These are phyloP conservation scores for Phaethon lepturus DNA, from an alignment of 2,113 vertebrate species.

Conservation along the genomic window DNA sequence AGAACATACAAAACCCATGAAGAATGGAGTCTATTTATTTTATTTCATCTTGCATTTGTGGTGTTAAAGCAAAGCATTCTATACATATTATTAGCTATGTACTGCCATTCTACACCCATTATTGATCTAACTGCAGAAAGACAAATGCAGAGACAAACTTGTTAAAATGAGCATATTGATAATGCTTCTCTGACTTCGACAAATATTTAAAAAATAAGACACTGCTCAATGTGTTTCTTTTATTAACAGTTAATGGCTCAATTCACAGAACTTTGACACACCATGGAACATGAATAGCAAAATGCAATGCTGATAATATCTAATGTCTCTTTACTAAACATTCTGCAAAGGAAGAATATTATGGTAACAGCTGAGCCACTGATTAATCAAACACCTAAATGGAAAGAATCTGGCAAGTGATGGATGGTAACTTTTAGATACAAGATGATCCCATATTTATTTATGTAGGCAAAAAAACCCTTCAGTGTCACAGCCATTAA, in stretches of 20 bases:
- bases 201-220: slow-evolving; percentile 58
- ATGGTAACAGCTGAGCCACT: background rate
- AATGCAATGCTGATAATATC: background rate
- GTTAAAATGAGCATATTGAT: slow-evolving; percentile 36
- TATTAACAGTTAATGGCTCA: slow-evolving; percentile 53
- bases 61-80: slow-evolving; percentile 47
- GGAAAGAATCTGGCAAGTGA: background rate
- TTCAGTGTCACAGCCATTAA: background rate
- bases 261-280: slow-evolving; percentile 58
- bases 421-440: slow-evolving; percentile 1
- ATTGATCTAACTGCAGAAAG: slow-evolving; percentile 49
- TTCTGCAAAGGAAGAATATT: slow-evolving; percentile 9
- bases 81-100: slow-evolving; percentile 52
- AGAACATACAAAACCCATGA: slow-evolving; percentile 7
- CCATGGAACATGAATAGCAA: background rate
- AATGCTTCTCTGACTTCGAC: slow-evolving; percentile 14
- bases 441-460: background rate
- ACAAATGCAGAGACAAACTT: slow-evolving; percentile 52
- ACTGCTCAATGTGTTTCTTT: slow-evolving; percentile 30
- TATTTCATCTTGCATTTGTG: slow-evolving; percentile 59
- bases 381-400: slow-evolving; percentile 25
- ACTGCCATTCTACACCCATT: slow-evolving; percentile 53
- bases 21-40: slow-evolving; percentile 50
- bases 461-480: background rate
- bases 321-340: background rate